Evolutionary conservation across 1,140 invertebrate species (phyloP).

Genomic region (Penaeus chinensis): DNA sequence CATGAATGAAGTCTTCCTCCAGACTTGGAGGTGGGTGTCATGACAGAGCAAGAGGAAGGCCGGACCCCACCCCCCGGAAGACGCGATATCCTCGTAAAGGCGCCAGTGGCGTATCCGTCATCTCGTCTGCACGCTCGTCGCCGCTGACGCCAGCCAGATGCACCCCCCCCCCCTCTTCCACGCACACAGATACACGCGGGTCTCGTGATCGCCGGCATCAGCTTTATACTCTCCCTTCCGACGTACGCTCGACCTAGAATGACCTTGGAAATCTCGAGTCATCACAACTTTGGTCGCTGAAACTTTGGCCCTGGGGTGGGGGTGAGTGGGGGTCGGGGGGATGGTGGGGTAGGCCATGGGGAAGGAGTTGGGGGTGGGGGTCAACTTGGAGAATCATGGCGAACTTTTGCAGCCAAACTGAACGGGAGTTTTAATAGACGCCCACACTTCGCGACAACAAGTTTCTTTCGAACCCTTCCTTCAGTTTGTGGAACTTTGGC

Average conservation of each 20-base stretch:
- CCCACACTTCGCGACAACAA: slow-evolving; percentile 48
- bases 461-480: slow-evolving; percentile 43
- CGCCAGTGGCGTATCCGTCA: too few relatives aligned
- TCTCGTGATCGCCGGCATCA: slow-evolving; percentile 29
- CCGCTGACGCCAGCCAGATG: not conserved
- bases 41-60: too few relatives aligned
- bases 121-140: not conserved
- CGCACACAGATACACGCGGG: too few relatives aligned
- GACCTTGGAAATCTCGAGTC: slow-evolving; percentile 52
- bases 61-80: too few relatives aligned
- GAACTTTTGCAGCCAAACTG: slow-evolving; percentile 47
- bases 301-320: slow-evolving; percentile 36
- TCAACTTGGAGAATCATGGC: slow-evolving; percentile 50
- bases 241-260: slow-evolving; percentile 40
- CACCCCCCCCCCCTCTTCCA: not conserved
- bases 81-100: too few relatives aligned
- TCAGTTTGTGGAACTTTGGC: slow-evolving; percentile 42
- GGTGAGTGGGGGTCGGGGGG: not conserved
- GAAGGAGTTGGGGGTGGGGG: not conserved
- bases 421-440: slow-evolving; percentile 50
- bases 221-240: slow-evolving; percentile 33
- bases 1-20: too few relatives aligned
- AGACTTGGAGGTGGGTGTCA: too few relatives aligned
- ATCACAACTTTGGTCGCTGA: slow-evolving; percentile 50
- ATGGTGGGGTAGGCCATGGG: not conserved